These are phyloP conservation scores for Bibio marci DNA, from an alignment of 2,888 invertebrate species.

Conservation along the genomic window DNA sequence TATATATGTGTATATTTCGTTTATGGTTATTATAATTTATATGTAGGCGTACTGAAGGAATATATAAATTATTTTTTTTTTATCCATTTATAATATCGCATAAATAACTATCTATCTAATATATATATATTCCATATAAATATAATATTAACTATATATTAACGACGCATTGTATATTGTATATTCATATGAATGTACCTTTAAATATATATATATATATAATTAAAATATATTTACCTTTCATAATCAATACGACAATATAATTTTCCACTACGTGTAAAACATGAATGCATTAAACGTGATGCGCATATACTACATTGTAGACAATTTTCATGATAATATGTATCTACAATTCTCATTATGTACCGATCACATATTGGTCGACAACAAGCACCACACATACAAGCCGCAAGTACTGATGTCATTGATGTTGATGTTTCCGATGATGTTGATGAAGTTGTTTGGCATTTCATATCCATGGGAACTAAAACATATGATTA, in stretches of 20 bases:
- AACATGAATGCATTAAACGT: constrained; percentile 56
- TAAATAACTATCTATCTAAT: too few species aligned
- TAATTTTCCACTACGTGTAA: constrained; percentile 52
- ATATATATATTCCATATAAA: too few species aligned
- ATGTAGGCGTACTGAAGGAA: too few species aligned
- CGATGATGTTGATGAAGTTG: constrained; percentile 15
- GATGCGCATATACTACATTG: constrained; percentile 56
- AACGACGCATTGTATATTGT: too few species aligned
- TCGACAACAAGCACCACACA: constrained; percentile 51
- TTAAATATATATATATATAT: background rate
- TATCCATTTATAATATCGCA: too few species aligned
- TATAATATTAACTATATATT: too few species aligned
- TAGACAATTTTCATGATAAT: constrained; percentile 62
- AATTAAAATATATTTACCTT: constrained; percentile 36
- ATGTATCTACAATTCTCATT: constrained; percentile 52
- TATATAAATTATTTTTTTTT: too few species aligned
- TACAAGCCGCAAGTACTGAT: constrained; percentile 12
- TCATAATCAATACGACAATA: constrained; percentile 67
- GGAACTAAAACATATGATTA: constrained; percentile 21
- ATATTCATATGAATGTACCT: too few species aligned
- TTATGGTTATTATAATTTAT: too few species aligned
- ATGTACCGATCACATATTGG: constrained; percentile 60
- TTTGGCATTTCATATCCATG: constrained; percentile 27
- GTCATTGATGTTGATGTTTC: constrained; percentile 6
- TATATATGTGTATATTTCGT: too few species aligned